These are phyloP conservation scores for Bilobella aurantiaca DNA, from an alignment of 1,140 invertebrate genomes.

Conservation along the genomic window DNA sequence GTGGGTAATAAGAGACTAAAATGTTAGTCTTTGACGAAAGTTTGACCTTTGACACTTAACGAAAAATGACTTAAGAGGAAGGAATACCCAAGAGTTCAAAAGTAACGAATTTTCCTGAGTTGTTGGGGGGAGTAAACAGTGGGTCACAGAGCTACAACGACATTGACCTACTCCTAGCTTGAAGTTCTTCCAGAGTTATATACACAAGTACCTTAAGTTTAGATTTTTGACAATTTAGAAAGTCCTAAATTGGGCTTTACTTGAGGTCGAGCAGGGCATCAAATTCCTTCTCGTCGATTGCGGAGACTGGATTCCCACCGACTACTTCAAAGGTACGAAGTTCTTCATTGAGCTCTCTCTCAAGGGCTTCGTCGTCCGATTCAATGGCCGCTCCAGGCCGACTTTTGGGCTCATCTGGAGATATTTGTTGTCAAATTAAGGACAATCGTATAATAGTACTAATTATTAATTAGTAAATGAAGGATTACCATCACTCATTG, in stretches of 20 bases:
- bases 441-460: no score
- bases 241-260: slow-evolving; percentile 13
- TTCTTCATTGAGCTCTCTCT: slow-evolving; percentile 30
- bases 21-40: no score
- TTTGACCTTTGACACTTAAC: no score
- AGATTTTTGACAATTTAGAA: background rate
- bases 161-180: no score
- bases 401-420: slow-evolving; percentile 20
- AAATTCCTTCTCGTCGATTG: slow-evolving; percentile 26
- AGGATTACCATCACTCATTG: slow-evolving; percentile 45
- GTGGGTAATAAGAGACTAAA: no score
- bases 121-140: no score
- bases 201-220: no score
- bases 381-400: slow-evolving; percentile 17
- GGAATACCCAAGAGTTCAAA: no score
- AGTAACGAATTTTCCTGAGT: no score
- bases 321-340: slow-evolving; percentile 28
- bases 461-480: background rate
- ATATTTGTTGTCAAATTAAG: background rate
- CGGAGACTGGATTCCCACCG: slow-evolving; percentile 8
- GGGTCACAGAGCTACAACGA: no score
- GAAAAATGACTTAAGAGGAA: no score
- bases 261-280: slow-evolving; percentile 29
- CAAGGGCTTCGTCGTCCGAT: slow-evolving; percentile 20
- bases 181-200: no score